Conservation (phyloP, 2,888 invertebrate genomes). For the Polydrusus pterygomalis region DNA sequence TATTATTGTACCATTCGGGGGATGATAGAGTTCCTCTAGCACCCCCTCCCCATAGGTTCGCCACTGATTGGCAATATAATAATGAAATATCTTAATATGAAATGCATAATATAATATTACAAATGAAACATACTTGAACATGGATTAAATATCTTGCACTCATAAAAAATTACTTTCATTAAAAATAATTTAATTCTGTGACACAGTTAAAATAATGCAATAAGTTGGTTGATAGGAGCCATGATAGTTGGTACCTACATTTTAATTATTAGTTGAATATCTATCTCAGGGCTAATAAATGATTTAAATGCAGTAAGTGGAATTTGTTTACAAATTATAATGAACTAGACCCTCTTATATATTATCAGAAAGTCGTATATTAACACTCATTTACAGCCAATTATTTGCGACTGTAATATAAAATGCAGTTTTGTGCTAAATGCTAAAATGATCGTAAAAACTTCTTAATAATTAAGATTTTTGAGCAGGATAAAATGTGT, state of each 20-base stretch:
- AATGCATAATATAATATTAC: no score
- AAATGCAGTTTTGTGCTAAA: no score
- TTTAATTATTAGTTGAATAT: background rate
- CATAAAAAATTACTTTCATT: constrained; percentile 2
- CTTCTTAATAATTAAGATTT: no score
- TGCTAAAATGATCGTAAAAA: no score
- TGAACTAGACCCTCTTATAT: constrained; percentile 10
- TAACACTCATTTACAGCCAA: no score
- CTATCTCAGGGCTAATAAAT: constrained; percentile 1
- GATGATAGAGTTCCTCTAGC: no score
- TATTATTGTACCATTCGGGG: no score
- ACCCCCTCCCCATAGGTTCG: no score
- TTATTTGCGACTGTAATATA: no score
- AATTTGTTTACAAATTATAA: background rate
- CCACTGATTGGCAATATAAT: no score
- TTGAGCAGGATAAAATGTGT: no score
- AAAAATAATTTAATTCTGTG: background rate
- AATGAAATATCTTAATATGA: no score
- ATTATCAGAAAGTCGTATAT: background rate
- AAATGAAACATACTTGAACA: background rate
- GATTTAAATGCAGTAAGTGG: background rate
- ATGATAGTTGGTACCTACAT: background rate
- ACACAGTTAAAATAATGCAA: background rate
- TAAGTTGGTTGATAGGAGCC: background rate
- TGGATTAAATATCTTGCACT: constrained; percentile 2